Percentiles rank a stretch among this genome's conserved stretches.
phyloP scores from a whole-genome alignment of 2,888 invertebrate species.

The Dolichopus griseipennis region DNA sequence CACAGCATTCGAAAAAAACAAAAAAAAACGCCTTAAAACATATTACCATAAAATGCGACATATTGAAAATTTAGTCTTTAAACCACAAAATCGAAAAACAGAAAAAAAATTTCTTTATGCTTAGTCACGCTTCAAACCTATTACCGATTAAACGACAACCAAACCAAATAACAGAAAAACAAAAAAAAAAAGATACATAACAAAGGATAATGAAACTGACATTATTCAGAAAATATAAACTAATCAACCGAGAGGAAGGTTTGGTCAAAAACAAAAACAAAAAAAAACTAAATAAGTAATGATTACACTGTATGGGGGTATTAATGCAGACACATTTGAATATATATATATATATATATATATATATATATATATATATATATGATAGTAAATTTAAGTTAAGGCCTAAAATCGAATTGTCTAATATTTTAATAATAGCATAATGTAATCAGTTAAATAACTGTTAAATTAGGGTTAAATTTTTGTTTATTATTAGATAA shows the following conservation, averaged over 20 bases:
- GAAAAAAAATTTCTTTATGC: conserved; percentile 1
- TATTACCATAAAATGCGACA: neutral
- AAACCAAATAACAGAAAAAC: neutral
- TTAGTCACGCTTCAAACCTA: conserved; percentile 1
- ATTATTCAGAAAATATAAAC: neutral
- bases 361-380: too few species aligned
- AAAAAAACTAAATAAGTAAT: neutral
- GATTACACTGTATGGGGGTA: neutral
- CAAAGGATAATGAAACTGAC: conserved; percentile 5
- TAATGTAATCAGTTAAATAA: too few species aligned
- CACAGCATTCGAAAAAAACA: neutral
- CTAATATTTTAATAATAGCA: too few species aligned
- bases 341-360: too few species aligned
- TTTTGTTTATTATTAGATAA: too few species aligned
- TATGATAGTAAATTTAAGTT: neutral
- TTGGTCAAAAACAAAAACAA: neutral
- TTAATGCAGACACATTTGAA: neutral
- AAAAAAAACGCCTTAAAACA: neutral
- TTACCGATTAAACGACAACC: neutral
- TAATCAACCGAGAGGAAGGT: neutral
- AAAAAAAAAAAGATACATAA: neutral
- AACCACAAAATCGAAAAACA: neutral
- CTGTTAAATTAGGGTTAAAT: too few species aligned
- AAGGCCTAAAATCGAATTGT: too few species aligned
- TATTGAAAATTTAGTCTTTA: neutral